Percentiles rank a stretch among this genome's conserved stretches.
phyloP scores from a whole-genome alignment of 2,888 invertebrate species.

The Galerucella calmariensis region DNA sequence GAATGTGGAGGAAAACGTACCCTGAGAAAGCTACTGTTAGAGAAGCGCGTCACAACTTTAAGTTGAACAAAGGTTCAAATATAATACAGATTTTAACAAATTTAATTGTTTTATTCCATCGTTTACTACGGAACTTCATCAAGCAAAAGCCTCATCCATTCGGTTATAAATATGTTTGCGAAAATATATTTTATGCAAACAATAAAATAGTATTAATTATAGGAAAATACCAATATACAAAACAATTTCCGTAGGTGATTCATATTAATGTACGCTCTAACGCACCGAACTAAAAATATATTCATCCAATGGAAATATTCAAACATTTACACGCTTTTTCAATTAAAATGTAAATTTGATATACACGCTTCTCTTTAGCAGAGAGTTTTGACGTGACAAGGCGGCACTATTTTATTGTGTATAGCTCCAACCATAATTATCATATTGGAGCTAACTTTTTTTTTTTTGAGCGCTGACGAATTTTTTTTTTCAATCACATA shows the following conservation, averaged over 20 bases:
- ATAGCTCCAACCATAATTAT: neutral
- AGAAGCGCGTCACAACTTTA: no score
- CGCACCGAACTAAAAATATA: neutral
- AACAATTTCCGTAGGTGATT: neutral
- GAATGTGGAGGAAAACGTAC: no score
- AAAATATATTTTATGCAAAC: neutral
- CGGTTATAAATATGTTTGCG: no score
- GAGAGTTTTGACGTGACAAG: neutral
- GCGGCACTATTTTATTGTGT: neutral
- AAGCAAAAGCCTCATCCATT: no score
- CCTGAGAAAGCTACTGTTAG: no score
- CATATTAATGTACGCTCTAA: neutral
- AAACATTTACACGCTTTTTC: constrained; percentile 17
- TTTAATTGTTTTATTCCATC: no score
- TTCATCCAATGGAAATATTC: constrained; percentile 12
- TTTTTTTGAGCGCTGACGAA: neutral
- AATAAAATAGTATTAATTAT: constrained; percentile 1
- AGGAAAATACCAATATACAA: neutral
- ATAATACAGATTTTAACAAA: no score
- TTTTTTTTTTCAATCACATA: no score
- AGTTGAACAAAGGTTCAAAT: no score
- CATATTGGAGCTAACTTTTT: no score
- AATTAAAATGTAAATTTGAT: constrained; percentile 16
- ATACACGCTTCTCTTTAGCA: neutral
- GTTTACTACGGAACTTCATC: no score